Conservation (phyloP, 2,113 vertebrate species). For the Lipophrys pholis region DNA sequence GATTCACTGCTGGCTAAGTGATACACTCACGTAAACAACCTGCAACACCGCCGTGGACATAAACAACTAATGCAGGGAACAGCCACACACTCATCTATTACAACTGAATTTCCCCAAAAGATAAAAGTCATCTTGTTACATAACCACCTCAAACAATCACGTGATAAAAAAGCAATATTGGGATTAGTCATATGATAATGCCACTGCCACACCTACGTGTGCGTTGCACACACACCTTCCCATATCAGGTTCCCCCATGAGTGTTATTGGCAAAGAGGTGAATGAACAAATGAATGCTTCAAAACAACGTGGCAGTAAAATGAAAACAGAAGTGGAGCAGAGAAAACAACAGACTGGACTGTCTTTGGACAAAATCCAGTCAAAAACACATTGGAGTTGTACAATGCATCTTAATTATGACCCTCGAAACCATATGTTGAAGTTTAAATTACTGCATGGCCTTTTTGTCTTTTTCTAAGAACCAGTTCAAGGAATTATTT, state of each 20-base stretch:
- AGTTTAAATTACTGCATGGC: not conserved
- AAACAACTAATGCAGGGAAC: conserved; percentile 22
- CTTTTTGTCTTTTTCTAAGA: not conserved
- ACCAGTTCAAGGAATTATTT: no score
- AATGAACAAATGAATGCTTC: conserved; percentile 25
- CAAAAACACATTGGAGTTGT: not conserved
- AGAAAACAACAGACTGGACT: conserved; percentile 26
- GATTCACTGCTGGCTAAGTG: conserved; percentile 51
- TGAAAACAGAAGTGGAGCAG: not conserved
- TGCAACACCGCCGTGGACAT: conserved; percentile 1
- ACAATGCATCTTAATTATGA: conserved; percentile 21
- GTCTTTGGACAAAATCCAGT: conserved; percentile 2
- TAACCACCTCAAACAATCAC: conserved; percentile 41
- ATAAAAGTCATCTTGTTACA: conserved; percentile 47
- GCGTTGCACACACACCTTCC: not conserved
- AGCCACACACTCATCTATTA: conserved; percentile 21
- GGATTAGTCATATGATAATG: conserved; percentile 45
- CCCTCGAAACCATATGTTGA: not conserved
- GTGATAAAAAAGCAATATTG: conserved; percentile 49
- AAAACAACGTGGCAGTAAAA: conserved; percentile 24
- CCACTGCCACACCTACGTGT: no score
- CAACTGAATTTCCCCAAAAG: conserved; percentile 21
- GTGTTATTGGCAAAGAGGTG: conserved; percentile 4
- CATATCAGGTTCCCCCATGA: conserved; percentile 26
- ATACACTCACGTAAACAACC: conserved; percentile 1